A percentile compares a stretch with the other conserved stretches of the same genome.
phyloP scores from a whole-genome alignment of 2,888 invertebrate species.

The Xanthia togata region DNA sequence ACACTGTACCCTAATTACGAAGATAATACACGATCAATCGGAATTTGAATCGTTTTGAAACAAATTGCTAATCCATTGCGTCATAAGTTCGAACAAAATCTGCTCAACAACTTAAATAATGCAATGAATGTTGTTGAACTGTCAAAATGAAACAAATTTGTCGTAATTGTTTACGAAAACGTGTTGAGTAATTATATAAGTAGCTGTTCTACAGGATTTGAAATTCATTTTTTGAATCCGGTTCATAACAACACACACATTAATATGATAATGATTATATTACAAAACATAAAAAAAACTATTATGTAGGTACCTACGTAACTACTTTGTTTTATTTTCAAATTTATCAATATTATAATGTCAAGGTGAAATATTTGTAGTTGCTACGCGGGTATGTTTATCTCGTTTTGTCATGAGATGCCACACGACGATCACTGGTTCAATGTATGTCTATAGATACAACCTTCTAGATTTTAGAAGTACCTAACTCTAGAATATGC shows the following conservation, averaged over 20 bases:
- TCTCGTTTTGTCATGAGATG: constrained; percentile 22
- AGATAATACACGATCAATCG: too few relatives aligned
- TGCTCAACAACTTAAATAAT: too few relatives aligned
- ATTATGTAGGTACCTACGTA: neutral
- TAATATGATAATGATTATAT: constrained; percentile 16
- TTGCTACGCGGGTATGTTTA: constrained; percentile 30
- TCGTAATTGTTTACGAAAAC: too few relatives aligned
- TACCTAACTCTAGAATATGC: neutral
- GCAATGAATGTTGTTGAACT: too few relatives aligned
- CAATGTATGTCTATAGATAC: neutral
- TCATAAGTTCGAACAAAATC: too few relatives aligned
- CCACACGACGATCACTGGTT: constrained; percentile 2
- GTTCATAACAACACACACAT: constrained; percentile 16
- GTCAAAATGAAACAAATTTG: too few relatives aligned
- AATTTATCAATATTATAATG: constrained; percentile 38
- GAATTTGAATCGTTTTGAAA: too few relatives aligned
- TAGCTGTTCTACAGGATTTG: too few relatives aligned
- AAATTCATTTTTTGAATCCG: constrained; percentile 14
- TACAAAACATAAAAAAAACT: neutral
- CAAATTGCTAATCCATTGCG: too few relatives aligned
- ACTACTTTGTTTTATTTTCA: neutral
- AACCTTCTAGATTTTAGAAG: neutral
- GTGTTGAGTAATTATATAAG: too few relatives aligned
- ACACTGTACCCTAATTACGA: too few relatives aligned
- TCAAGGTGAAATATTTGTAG: constrained; percentile 45